Percentiles rank a stretch among this genome's conserved stretches.
Conservation (phyloP, 2,888 invertebrate species). For the Tineola bisselliella region DNA sequence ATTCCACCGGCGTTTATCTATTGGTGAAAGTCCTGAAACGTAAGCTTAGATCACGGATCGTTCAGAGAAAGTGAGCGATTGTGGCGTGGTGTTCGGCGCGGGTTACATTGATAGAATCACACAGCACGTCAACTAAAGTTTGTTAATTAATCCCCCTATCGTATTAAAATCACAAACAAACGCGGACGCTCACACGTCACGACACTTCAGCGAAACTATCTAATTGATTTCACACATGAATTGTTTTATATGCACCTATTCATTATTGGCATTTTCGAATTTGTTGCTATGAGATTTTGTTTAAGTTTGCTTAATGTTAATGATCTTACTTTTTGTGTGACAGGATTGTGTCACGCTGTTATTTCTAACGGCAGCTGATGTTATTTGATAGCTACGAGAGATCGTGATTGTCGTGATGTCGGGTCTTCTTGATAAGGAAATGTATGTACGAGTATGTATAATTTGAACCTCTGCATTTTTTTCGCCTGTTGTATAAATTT, state of each 20-base stretch:
- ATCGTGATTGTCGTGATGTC: constrained; percentile 7
- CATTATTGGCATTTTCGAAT: not conserved
- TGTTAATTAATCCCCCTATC: constrained; percentile 29
- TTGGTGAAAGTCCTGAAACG: constrained; percentile 18
- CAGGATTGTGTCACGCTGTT: not conserved
- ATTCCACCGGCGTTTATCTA: constrained; percentile 9
- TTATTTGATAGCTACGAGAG: not conserved
- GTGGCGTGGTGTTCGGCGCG: constrained; percentile 1
- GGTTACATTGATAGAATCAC: constrained; percentile 7
- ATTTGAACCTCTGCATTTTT: constrained; percentile 19
- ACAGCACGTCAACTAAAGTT: constrained; percentile 18
- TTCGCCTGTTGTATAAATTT: constrained; percentile 31
- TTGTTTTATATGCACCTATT: constrained; percentile 13
- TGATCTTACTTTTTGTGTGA: not conserved
- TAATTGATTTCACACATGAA: constrained; percentile 53
- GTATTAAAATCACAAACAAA: constrained; percentile 28
- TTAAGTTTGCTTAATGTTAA: not conserved
- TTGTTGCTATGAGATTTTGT: not conserved
- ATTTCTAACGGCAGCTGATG: not conserved
- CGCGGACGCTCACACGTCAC: constrained; percentile 23
- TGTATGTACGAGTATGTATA: constrained; percentile 11
- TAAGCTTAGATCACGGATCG: constrained; percentile 15
- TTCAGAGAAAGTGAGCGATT: constrained; percentile 8
- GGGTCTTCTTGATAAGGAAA: constrained; percentile 2
- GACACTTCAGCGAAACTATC: constrained; percentile 34